Evolutionary conservation across 1,140 invertebrate genomes (phyloP), one percentile per base, ranked within the genome.

Genomic region (Goniozus legneri): DNA sequence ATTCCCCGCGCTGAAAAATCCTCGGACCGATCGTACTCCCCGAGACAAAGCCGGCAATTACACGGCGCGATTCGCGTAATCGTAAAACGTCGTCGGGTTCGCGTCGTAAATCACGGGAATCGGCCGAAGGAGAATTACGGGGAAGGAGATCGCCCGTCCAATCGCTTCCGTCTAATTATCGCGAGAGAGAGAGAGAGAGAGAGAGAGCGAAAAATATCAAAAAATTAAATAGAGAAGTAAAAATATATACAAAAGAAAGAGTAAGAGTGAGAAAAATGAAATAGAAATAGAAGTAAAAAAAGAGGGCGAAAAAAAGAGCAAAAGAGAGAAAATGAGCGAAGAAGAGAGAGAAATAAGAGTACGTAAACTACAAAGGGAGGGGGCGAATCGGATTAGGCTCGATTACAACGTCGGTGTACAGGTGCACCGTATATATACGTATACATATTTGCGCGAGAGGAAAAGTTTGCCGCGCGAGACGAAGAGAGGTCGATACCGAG

Each of bases 51-150:
- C 54, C 49, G 40, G 64, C 58, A 67, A 70, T 67, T 68, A 65
- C 56, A 60, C 51, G n/a, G n/a, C n/a, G 56, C 56, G 55, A 64
- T 64, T 62, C 63, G 64, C 66, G 62, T 66, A 66, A 66, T 63
- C 62, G 64, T 69, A 69, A 69, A 67, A 60, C 54, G 44, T 54
- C 41, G 46, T 49, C 50, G 44, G 53, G 44, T 47, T 56, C 54
- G 56, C 46, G 45, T 40, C 62, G 58, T 67, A 69, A 67, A 67
- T 68, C 60, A 69, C 47, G 40, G 38, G 47, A 19, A 34, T 16
- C 37, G 41, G 44, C n/a, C n/a, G n/a, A n/a, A n/a, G n/a, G 47
- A 52, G 37, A 44, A 21, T 37, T 19, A 27, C 34, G 21, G 48
- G 19, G 27, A 43, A 37, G 37, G 50, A 52, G 50, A 43, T 38